These are phyloP conservation scores for Ariopsis seemanni DNA, from an alignment of 2,113 vertebrate genomes.

Conservation along the genomic window DNA sequence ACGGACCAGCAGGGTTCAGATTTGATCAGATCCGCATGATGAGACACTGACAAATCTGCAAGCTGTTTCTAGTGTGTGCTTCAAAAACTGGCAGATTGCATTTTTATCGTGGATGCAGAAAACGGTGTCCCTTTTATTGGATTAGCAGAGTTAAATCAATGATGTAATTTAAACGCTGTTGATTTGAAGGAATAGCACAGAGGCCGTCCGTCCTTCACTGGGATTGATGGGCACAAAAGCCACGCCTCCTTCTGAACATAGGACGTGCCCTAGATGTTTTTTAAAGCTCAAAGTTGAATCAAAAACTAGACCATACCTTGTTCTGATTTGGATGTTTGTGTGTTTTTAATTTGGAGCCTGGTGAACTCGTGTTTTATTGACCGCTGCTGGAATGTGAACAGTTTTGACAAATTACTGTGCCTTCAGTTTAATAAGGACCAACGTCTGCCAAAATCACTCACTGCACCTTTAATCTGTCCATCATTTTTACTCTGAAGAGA, in stretches of 20 bases:
- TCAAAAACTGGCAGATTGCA: not conserved
- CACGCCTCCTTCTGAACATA: not conserved
- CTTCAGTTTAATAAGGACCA: not conserved
- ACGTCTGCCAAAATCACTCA: not conserved
- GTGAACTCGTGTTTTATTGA: not conserved
- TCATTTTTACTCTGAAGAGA: not conserved
- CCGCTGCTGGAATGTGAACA: not conserved
- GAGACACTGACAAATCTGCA: conserved; percentile 14
- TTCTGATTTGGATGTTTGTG: not conserved
- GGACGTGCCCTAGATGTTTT: not conserved
- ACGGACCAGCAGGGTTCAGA: not conserved
- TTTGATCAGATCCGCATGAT: conserved; percentile 21
- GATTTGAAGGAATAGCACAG: not conserved
- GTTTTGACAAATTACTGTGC: not conserved
- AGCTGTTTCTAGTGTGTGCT: not conserved
- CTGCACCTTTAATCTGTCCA: not conserved
- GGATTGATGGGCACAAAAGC: too few relatives aligned
- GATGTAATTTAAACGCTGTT: too few relatives aligned
- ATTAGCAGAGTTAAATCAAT: not conserved
- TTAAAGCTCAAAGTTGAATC: not conserved
- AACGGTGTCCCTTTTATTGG: not conserved
- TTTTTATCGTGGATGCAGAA: not conserved
- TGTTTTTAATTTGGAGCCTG: not conserved
- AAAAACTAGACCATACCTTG: not conserved
- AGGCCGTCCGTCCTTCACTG: not conserved